Evolutionary conservation across 2,113 vertebrate genomes (phyloP), one percentile per base, ranked within the genome.

Genomic region (Myanophis thanlyinensis): DNA sequence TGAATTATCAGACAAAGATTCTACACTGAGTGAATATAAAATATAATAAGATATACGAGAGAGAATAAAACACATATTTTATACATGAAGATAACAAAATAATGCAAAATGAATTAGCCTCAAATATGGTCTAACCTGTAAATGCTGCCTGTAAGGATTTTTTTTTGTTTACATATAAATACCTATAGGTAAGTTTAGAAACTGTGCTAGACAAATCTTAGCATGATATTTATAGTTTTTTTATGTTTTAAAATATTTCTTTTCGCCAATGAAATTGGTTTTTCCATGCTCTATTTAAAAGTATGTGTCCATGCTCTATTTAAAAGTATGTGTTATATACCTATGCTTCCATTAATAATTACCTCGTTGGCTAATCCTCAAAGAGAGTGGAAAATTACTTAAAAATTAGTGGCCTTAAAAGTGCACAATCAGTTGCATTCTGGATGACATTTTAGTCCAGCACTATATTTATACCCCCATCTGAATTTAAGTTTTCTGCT

Each of bases 401-500:
- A 95, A 94, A 97, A 97, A 97, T 97, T 96, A 97, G 56, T 7
- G 44, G 94, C 92, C 52, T 96, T 96, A 94, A 95, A 94, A 94
- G 92, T 93, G 44, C 80, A 84, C 54, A 91, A 94, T 62, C 96
- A 93, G 89, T 96, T 97, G 95, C 94, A 96, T 95, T 96, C 40
- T 93, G 89, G 92, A 94, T 97, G 96, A 96, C 95, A 98, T 98
- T 98, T 98, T 94, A 95, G 93, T 97, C 95, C 92, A 96, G 94
- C 94, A 87, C 90, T 97, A 92, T 97, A 98, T 98, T 98, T 98
- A 97, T 97, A 96, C 95, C 95, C 93, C 93, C 93, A 96, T 97
- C 98, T 98, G 97, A 95, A 97, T 97, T 97, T 98, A 95, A 95
- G 92, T 93, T 95, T 97, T 98, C 98, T 97, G 95, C 98, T 95